Base-by-base conservation (phyloP, 1,140 invertebrate species). In the Delia radicum region DNA sequence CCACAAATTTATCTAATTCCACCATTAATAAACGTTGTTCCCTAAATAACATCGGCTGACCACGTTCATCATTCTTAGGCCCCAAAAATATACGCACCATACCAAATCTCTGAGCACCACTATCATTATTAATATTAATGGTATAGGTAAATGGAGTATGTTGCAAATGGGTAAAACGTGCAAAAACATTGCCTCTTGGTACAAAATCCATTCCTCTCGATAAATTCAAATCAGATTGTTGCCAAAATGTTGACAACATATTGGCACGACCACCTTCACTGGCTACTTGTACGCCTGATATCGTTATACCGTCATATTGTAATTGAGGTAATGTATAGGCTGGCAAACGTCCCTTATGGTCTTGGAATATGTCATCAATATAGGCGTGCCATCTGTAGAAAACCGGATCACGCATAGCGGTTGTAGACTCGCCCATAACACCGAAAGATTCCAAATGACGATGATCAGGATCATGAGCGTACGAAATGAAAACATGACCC, bases 321-420 rank as follows among this genome's bases (percentile, higher is more conserved):
- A 94, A 86, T 91, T 86, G 82, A n/a, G 73, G 78, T 87, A 83
- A 79, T 0, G 85, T 89, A 77, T 94, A 94, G 72, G 89, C 85
- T 1, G 90, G 87, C 21, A 95, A 84, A 5, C 90, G 91, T 28
- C 88, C 89, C 85, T 96, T 96, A 84, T 93, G 91, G 79, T 93
- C 89, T 76, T 91, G 88, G 88, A 96, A 96, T 3, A 96, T 87
- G 73, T 94, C 90, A 79, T 96, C 93, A 24, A 96, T 88, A 79
- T 91, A 92, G 3, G 92, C 90, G 79, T 96, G 95, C 92, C 92
- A 95, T 81, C 93, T 90, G 85, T 95, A 96, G 87, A 96, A 96
- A 7, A 94, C 87, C 0, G 95, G 94, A 86, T 96, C 95, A 13
- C 94, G 89, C 93, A 94, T 93, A 5, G 92, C 91, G 12, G 92